Percentiles rank a stretch among this genome's conserved stretches.
phyloP scores from a whole-genome alignment of 2,888 invertebrate genomes.

The Cremastinae sp. region DNA sequence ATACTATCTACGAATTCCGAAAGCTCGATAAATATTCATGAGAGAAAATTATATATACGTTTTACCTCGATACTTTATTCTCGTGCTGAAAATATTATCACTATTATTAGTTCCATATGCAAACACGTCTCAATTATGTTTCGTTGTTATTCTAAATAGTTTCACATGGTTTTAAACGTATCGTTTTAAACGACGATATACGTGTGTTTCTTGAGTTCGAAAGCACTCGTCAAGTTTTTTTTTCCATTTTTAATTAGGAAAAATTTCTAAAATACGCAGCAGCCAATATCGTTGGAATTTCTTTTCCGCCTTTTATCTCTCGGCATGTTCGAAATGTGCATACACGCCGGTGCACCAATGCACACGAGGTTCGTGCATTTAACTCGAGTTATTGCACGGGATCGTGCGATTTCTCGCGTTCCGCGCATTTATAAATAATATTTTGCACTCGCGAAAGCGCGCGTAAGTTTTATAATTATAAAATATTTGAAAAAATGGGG shows the following conservation, averaged over 20 bases:
- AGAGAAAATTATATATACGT: too few species aligned
- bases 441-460: conserved; percentile 2
- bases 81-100: too few species aligned
- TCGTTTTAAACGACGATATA: too few species aligned
- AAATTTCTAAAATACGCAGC: background rate
- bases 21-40: too few species aligned
- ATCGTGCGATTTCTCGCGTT: conserved; percentile 40
- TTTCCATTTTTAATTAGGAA: background rate
- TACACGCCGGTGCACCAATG: conserved; percentile 44
- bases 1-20: too few species aligned
- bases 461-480: background rate
- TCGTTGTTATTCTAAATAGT: too few species aligned
- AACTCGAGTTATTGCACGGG: conserved; percentile 46
- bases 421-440: conserved; percentile 24
- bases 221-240: background rate
- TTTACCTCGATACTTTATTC: too few species aligned
- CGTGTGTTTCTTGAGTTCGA: background rate
- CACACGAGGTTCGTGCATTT: conserved; percentile 48
- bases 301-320: conserved; percentile 30
- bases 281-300: conserved; percentile 39
- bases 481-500: too few species aligned
- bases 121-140: too few species aligned
- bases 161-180: too few species aligned
- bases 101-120: too few species aligned
- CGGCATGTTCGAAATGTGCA: conserved; percentile 54